Percentiles rank a stretch among this genome's conserved stretches.
These are phyloP conservation scores for Penaeus monodon DNA, from an alignment of 2,888 invertebrate species.

Conservation along the genomic window DNA sequence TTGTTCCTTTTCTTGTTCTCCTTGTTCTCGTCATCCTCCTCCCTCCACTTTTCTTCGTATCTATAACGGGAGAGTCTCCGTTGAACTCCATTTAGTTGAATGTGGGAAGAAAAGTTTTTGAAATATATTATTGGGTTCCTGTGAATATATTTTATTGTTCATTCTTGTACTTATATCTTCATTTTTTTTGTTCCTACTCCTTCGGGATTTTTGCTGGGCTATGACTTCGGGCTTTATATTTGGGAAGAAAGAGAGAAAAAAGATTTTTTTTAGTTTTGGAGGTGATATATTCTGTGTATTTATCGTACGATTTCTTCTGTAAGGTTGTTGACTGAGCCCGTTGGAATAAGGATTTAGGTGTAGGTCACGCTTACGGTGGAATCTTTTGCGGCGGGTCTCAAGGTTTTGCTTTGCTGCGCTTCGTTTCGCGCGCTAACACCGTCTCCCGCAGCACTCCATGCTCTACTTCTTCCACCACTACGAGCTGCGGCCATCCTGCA, in stretches of 20 bases:
- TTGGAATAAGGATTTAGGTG: no score
- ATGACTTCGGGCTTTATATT: constrained; percentile 96
- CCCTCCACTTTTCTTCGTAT: no score
- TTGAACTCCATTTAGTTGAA: neutral
- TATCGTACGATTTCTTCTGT: neutral
- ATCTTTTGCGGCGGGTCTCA: no score
- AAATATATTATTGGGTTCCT: no score
- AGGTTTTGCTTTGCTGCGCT: neutral
- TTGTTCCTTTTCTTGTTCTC: no score
- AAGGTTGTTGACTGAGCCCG: no score
- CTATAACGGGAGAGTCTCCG: neutral
- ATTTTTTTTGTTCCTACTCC: neutral
- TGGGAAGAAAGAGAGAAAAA: constrained; percentile 77
- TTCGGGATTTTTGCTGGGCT: constrained; percentile 88
- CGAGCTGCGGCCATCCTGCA: constrained; percentile 95
- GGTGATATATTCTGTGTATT: neutral
- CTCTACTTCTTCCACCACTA: constrained; percentile 99
- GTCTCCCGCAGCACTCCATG: constrained; percentile 92
- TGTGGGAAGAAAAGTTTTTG: neutral
- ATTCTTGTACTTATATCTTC: no score
- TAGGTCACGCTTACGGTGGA: no score
- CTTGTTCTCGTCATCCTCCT: no score
- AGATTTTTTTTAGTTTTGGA: no score
- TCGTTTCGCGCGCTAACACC: neutral
- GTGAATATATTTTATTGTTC: no score